Conservation (phyloP, 2,113 vertebrate genomes). For the Nerophis ophidion region DNA sequence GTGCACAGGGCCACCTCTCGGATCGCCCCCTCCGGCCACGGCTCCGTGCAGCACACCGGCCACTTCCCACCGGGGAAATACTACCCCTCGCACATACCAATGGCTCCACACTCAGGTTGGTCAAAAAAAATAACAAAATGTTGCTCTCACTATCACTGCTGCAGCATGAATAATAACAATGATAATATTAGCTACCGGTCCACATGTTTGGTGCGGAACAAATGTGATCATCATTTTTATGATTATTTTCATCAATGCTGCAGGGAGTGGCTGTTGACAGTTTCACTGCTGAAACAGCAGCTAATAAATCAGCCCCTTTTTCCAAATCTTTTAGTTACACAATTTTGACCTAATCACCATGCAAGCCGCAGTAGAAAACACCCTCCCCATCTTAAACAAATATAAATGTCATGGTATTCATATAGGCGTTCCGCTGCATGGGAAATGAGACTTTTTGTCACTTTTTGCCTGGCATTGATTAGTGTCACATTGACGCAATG, state of each 20-base stretch:
- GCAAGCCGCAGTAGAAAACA: conserved; percentile 15
- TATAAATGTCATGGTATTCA: conserved; percentile 35
- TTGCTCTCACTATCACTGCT: conserved; percentile 8
- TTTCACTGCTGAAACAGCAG: conserved; percentile 40
- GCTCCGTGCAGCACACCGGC: conserved; percentile 81
- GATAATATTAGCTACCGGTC: conserved; percentile 14
- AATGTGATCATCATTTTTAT: conserved; percentile 24
- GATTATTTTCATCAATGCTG: conserved; percentile 12
- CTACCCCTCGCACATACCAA: conserved; percentile 90
- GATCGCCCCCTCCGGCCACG: conserved; percentile 81
- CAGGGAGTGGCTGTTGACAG: conserved; percentile 44
- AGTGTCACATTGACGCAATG: conserved; percentile 33
- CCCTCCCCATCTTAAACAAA: conserved; percentile 32
- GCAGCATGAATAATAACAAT: background rate
- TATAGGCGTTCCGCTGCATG: conserved; percentile 19
- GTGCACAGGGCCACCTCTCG: conserved; percentile 85
- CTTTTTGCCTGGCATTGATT: conserved; percentile 39
- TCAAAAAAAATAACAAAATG: conserved; percentile 21
- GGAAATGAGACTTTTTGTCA: conserved; percentile 41
- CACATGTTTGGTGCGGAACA: conserved; percentile 22
- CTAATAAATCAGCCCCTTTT: conserved; percentile 28
- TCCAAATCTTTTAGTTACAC: conserved; percentile 27
- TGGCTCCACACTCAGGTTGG: conserved; percentile 96
- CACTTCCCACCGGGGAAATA: conserved; percentile 92
- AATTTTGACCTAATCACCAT: conserved; percentile 14